Evolutionary conservation across 1,140 invertebrate species (phyloP).

Genomic region (Homalodisca vitripennis): DNA sequence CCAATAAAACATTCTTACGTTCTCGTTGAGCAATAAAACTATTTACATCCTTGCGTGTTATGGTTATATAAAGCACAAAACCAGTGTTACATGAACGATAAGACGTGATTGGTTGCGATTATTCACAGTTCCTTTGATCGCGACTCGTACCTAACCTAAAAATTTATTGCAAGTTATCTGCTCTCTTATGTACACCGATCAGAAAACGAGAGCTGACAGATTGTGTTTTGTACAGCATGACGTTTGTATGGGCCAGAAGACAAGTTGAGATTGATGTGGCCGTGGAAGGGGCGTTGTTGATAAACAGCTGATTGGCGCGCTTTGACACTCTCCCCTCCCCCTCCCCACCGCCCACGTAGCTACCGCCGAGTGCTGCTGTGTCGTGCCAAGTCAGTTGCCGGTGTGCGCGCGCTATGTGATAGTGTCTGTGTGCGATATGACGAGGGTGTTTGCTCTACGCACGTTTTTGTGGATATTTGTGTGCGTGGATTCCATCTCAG

Average conservation of each 20-base stretch:
- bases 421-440: neutral
- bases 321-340: conserved; percentile 7
- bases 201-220: too few relatives aligned
- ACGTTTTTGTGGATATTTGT: conserved; percentile 26
- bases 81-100: too few relatives aligned
- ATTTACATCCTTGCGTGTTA: too few relatives aligned
- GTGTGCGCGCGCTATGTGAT: conserved; percentile 1
- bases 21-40: too few relatives aligned
- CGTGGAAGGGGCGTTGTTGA: neutral
- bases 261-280: neutral
- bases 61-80: too few relatives aligned
- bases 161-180: too few relatives aligned
- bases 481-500: conserved; percentile 9
- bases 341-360: neutral
- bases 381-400: neutral
- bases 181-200: too few relatives aligned
- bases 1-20: too few relatives aligned
- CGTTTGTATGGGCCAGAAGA: neutral
- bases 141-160: too few relatives aligned
- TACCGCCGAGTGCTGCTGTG: neutral
- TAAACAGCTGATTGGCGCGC: conserved; percentile 7
- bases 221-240: neutral
- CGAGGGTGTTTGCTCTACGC: conserved; percentile 11
- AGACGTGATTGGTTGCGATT: too few relatives aligned
- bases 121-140: too few relatives aligned